Base-by-base conservation (phyloP, 2,888 invertebrate genomes). In the Sarcophaga carnaria region DNA sequence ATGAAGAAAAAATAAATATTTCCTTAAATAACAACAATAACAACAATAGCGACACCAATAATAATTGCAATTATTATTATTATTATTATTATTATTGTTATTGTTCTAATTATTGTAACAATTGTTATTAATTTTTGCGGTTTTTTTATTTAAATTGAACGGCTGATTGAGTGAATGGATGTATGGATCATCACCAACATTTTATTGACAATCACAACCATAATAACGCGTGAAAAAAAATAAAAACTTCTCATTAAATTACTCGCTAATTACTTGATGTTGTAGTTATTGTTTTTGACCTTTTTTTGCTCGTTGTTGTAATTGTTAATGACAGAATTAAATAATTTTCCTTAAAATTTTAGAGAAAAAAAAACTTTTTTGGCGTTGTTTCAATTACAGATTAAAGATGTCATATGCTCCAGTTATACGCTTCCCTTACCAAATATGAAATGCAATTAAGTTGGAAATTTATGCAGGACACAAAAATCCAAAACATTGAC, bases 121-220 rank as follows among this genome's bases (percentile, higher is more conserved):
- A 54, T 54, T 54, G 17, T 54, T 54, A 4, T 54, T 14, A 54
- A 54, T 54, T 54, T 54, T 70, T 70, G 70, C 8, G 70, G 70
- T 70, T 70, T 70, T 59, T 69, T 54, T 27, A n/a, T 59, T 27
- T 27, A 71, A 71, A 59, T 71, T 71, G 71, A 11, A 54, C 25
- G 25, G 14, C 22, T 14, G 17, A 54, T 14, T 17, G 54, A 54
- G 17, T 14, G 54, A 54, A 1, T 54, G 54, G 54, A 4, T 54
- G 4, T 4, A 37, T 37, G 37, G 54, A 54, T 54, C 54, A 54
- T 54, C 54, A 54, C 5, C 54, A 54, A 54, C 17, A 54, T 17
- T 54, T 54, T 3, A 17, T 54, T 54, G 54, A 17, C 14, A 54
- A 54, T 54, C 54, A 54, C 14, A 14, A 54, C 12, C 17, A 54